These are phyloP conservation scores for Apotomis capreana DNA, from an alignment of 2,888 invertebrate genomes.

Conservation along the genomic window DNA sequence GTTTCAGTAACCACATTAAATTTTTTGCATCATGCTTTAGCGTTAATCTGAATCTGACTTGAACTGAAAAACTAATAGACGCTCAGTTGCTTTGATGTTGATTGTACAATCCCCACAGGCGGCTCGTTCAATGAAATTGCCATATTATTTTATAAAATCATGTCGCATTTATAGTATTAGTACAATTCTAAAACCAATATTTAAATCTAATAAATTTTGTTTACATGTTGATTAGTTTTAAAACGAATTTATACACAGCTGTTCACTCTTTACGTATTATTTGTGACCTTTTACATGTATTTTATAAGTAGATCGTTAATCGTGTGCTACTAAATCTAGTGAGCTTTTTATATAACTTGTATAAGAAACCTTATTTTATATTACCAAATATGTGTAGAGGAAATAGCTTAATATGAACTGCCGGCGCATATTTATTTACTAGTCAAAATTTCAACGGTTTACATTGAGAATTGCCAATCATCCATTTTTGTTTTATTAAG, in stretches of 20 bases:
- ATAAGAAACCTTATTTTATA: neutral
- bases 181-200: neutral
- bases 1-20: no score
- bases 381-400: neutral
- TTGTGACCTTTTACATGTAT: constrained; percentile 2
- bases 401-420: neutral
- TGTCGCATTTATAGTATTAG: neutral
- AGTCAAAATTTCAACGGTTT: no score
- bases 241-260: neutral
- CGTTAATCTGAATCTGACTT: no score
- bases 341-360: constrained; percentile 13
- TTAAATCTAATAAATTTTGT: neutral
- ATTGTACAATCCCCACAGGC: no score
- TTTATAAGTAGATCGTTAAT: neutral
- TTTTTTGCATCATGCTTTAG: no score
- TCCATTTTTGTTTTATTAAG: no score
- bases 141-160: no score
- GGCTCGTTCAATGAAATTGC: no score
- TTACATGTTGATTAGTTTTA: neutral
- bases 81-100: no score
- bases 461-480: no score
- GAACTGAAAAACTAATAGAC: no score
- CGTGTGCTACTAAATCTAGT: neutral
- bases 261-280: neutral
- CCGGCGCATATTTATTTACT: no score